These are phyloP conservation scores for Scaptomyza parva DNA, from an alignment of 2,888 invertebrate species.

Conservation along the genomic window DNA sequence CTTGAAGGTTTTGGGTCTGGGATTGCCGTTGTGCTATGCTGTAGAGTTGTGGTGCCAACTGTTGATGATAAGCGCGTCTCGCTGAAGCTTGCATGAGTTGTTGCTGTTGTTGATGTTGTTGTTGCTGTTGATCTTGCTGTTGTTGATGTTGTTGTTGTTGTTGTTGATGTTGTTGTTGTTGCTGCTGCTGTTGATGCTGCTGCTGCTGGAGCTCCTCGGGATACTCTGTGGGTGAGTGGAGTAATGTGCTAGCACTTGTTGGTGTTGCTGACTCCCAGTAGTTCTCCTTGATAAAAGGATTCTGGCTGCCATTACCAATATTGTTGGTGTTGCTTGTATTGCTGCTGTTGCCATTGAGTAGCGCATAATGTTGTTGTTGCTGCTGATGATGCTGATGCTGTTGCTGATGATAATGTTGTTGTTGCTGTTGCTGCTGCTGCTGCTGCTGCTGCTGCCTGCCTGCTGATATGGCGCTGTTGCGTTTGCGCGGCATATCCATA, in stretches of 20 bases:
- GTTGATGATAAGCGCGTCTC: constrained; percentile 67
- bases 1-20: constrained; percentile 37
- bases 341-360: constrained; percentile 55
- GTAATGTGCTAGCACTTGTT: constrained; percentile 76
- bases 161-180: constrained; percentile 64
- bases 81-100: constrained; percentile 63
- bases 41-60: constrained; percentile 65
- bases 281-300: constrained; percentile 83
- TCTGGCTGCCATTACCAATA: constrained; percentile 70
- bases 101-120: constrained; percentile 60
- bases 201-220: constrained; percentile 68
- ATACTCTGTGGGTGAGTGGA: constrained; percentile 80
- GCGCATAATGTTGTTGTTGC: constrained; percentile 55
- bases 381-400: constrained; percentile 37
- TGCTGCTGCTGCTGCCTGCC: constrained; percentile 59
- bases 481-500: constrained; percentile 83
- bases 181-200: constrained; percentile 41
- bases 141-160: constrained; percentile 50
- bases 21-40: constrained; percentile 54
- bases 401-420: constrained; percentile 48
- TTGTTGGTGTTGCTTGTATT: constrained; percentile 35
- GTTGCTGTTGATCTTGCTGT: constrained; percentile 65
- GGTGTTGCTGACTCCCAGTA: constrained; percentile 80
- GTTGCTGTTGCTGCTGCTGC: constrained; percentile 46
- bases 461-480: constrained; percentile 61